These are phyloP conservation scores for Wasmannia auropunctata DNA, from an alignment of 1,140 invertebrate genomes.

Conservation along the genomic window DNA sequence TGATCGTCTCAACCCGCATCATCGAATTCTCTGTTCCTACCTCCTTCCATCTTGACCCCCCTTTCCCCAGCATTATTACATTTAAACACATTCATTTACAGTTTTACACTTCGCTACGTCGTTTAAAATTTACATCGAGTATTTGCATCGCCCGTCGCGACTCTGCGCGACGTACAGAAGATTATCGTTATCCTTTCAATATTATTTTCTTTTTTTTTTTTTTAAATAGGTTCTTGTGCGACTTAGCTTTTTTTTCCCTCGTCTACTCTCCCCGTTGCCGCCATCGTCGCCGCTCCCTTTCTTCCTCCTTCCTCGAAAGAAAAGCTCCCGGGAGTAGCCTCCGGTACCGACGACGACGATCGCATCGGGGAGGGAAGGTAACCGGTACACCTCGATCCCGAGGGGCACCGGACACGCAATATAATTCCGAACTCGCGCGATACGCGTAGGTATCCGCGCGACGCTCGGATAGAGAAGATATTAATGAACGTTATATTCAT, in stretches of 20 bases:
- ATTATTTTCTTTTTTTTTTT: conserved; percentile 38
- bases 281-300: neutral
- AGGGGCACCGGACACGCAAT: conserved; percentile 21
- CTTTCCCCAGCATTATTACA: conserved; percentile 70
- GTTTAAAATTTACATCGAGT: conserved; percentile 74
- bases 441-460: conserved; percentile 27
- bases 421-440: conserved; percentile 5
- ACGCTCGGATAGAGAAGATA: conserved; percentile 59
- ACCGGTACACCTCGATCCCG: neutral
- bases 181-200: conserved; percentile 67
- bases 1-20: neutral
- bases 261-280: neutral
- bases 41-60: neutral
- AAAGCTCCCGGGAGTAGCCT: neutral
- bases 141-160: conserved; percentile 26
- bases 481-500: conserved; percentile 72
- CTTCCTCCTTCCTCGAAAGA: neutral
- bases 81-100: conserved; percentile 82
- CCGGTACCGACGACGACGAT: neutral
- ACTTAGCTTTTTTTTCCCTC: conserved; percentile 61
- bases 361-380: neutral
- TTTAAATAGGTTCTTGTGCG: conserved; percentile 78
- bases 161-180: conserved; percentile 61
- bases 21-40: neutral
- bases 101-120: conserved; percentile 78